Conservation (phyloP, 2,888 invertebrate genomes). For the Heterodera filipjevi region DNA sequence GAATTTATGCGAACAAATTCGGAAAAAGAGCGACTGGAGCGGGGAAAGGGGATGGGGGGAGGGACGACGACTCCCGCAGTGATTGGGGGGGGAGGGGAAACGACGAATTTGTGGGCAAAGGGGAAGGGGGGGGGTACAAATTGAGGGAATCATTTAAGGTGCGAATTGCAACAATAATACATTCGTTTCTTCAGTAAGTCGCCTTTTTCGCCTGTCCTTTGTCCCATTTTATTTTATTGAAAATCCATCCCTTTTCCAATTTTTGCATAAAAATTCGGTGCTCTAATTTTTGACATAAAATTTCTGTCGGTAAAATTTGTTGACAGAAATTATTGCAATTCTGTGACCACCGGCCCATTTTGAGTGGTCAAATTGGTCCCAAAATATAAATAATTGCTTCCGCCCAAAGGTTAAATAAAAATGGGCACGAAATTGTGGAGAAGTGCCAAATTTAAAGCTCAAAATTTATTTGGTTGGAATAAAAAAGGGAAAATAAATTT, state of each 20-base stretch:
- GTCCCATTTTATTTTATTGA: too few species aligned
- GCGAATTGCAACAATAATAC: background rate
- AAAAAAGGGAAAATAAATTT: background rate
- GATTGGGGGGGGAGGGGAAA: background rate
- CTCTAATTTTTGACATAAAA: background rate
- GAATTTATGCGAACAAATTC: constrained; percentile 2
- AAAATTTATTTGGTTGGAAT: background rate
- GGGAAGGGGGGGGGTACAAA: background rate
- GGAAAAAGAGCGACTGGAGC: background rate
- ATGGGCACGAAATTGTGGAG: background rate
- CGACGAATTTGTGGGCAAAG: background rate
- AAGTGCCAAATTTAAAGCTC: background rate
- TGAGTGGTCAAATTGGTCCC: background rate
- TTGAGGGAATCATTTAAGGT: background rate
- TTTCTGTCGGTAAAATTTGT: background rate
- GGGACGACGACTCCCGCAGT: background rate
- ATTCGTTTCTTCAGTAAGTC: too few species aligned
- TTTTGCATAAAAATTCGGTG: too few species aligned
- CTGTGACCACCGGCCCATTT: background rate
- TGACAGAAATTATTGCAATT: background rate
- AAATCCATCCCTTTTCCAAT: too few species aligned
- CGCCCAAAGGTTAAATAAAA: background rate
- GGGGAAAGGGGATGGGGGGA: background rate
- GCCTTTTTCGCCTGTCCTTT: too few species aligned
- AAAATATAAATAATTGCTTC: constrained; percentile 4